These are phyloP conservation scores for Danio aesculapii DNA, from an alignment of 2,797 vertebrate species.

Conservation along the genomic window DNA sequence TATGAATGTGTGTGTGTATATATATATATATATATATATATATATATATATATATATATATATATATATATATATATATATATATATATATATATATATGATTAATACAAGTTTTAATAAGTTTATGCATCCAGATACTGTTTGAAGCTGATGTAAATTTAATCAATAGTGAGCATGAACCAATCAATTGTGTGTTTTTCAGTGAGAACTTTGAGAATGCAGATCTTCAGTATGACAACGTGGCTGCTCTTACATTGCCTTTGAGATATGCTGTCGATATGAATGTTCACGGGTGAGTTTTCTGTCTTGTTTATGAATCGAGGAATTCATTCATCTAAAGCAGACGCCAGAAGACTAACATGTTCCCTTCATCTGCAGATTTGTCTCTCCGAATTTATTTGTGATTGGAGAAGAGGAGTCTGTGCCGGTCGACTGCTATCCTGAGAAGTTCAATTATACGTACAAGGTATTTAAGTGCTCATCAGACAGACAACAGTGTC, in stretches of 20 bases:
- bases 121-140: neutral
- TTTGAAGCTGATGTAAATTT: neutral
- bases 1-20: too few relatives aligned
- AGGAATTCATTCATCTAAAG: neutral
- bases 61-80: too few relatives aligned
- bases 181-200: constrained; percentile 32
- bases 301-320: neutral
- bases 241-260: constrained; percentile 76
- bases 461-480: constrained; percentile 82
- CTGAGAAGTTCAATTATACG: constrained; percentile 83
- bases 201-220: constrained; percentile 87
- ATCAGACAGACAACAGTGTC: constrained; percentile 20
- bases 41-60: too few relatives aligned
- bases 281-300: constrained; percentile 87
- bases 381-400: constrained; percentile 86
- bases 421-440: constrained; percentile 78
- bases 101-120: too few relatives aligned
- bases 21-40: too few relatives aligned
- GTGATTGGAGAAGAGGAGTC: constrained; percentile 83
- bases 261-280: constrained; percentile 87
- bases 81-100: too few relatives aligned
- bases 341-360: neutral
- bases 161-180: neutral
- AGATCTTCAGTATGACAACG: constrained; percentile 79
- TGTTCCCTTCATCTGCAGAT: constrained; percentile 63